Evolutionary conservation across 2,797 vertebrate genomes (phyloP).

Genomic region (Cyprinodon diabolis): DNA sequence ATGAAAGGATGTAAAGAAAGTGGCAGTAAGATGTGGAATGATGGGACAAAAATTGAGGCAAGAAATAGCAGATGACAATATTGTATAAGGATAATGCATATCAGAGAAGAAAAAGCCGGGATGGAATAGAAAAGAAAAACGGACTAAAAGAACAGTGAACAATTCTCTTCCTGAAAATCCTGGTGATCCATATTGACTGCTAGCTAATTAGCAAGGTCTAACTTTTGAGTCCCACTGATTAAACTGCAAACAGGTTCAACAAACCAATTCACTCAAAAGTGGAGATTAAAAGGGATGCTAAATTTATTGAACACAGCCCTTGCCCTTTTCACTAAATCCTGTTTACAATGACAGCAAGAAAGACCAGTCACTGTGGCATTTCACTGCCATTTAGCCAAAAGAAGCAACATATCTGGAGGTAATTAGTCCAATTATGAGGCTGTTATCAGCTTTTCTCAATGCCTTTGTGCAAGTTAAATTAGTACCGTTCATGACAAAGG

Average conservation of each 20-base stretch:
- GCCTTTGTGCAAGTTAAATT: constrained; percentile 44
- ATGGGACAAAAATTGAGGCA: constrained; percentile 32
- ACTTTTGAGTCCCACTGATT: constrained; percentile 56
- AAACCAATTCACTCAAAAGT: constrained; percentile 40
- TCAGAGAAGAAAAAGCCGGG: constrained; percentile 27
- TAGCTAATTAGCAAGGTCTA: constrained; percentile 49
- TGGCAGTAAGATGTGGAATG: constrained; percentile 21
- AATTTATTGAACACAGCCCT: constrained; percentile 41
- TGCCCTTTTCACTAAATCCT: constrained; percentile 65
- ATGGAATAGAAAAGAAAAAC: constrained; percentile 19
- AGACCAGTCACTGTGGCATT: constrained; percentile 61
- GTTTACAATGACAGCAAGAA: constrained; percentile 54
- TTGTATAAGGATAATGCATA: constrained; percentile 18
- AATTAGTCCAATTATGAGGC: constrained; percentile 71
- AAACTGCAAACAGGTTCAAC: constrained; percentile 39
- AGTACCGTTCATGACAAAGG: constrained; percentile 32
- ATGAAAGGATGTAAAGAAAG: constrained; percentile 1
- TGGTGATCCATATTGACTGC: constrained; percentile 45
- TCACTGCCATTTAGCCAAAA: constrained; percentile 69
- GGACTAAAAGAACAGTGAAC: constrained; percentile 18
- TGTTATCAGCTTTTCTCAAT: constrained; percentile 59
- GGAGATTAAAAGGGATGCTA: constrained; percentile 23
- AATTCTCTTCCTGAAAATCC: constrained; percentile 32
- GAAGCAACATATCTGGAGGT: constrained; percentile 53
- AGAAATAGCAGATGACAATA: constrained; percentile 11